phyloP scores from a whole-genome alignment of 92 coral and sea anemone species.

The Paramuricea clavata region DNA sequence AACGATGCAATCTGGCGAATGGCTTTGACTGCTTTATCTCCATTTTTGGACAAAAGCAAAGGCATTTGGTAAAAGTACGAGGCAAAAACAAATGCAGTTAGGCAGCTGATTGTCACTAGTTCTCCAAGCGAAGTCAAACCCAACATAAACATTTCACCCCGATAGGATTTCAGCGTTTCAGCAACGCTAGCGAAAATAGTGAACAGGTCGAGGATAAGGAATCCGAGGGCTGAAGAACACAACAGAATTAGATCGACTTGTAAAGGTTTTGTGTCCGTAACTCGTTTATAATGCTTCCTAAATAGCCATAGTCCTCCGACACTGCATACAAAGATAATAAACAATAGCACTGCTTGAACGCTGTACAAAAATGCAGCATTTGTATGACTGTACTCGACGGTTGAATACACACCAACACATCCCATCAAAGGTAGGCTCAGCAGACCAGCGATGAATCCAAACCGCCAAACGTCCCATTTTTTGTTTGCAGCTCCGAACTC shows the following conservation, averaged over 20 bases:
- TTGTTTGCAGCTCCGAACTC: conserved; percentile 14
- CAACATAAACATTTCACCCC: not conserved
- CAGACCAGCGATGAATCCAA: conserved; percentile 32
- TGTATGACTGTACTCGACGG: not conserved
- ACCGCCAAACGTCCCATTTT: conserved; percentile 29
- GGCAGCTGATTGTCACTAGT: not conserved
- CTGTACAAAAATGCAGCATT: not conserved
- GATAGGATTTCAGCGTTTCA: not conserved
- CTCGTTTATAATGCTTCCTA: not conserved
- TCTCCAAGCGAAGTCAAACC: not conserved
- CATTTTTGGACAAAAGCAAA: not conserved
- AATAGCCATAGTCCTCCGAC: not conserved
- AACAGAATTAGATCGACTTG: conserved; percentile 17
- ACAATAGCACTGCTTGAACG: not conserved
- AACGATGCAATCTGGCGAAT: conserved; percentile 43
- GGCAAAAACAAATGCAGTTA: not conserved
- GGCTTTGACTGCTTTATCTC: not conserved
- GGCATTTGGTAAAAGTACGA: not conserved
- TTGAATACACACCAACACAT: not conserved
- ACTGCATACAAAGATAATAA: not conserved
- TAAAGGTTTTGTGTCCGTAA: not conserved
- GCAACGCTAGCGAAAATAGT: conserved; percentile 12
- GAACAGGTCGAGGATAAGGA: conserved; percentile 18
- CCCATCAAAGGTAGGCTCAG: conserved; percentile 34
- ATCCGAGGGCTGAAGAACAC: conserved; percentile 19